Percentiles rank a stretch among this genome's conserved stretches.
Conservation (phyloP, 2,888 invertebrate genomes). For the Melanophora roralis region DNA sequence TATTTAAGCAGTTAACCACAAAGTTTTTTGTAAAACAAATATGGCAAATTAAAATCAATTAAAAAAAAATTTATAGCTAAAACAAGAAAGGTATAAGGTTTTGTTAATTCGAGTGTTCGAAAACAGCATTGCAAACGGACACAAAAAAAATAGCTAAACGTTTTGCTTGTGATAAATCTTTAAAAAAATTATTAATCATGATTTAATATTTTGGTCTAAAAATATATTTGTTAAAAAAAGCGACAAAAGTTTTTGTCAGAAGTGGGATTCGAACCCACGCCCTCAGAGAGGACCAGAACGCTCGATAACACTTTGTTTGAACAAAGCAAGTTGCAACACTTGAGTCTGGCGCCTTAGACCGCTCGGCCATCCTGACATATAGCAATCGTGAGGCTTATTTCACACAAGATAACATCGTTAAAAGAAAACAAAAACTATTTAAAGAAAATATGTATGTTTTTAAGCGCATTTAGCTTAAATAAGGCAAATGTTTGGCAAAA, state of each 20-base stretch:
- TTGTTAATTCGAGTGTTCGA: background rate
- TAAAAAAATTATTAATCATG: too few relatives aligned
- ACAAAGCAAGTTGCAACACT: constrained; percentile 66
- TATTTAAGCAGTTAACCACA: constrained; percentile 30
- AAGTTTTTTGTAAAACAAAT: constrained; percentile 12
- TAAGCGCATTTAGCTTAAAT: too few relatives aligned
- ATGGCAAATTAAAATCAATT: constrained; percentile 34
- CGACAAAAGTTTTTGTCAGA: constrained; percentile 71
- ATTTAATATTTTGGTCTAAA: background rate
- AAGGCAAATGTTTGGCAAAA: too few relatives aligned
- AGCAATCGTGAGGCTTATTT: background rate
- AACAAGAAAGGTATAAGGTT: background rate
- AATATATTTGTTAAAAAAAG: constrained; percentile 19
- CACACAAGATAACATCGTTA: background rate
- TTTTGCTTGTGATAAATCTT: too few relatives aligned
- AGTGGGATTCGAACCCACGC: constrained; percentile 70
- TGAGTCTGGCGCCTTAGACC: constrained; percentile 71
- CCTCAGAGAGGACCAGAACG: constrained; percentile 76
- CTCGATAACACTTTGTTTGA: constrained; percentile 62
- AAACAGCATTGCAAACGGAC: too few relatives aligned
- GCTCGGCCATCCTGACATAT: constrained; percentile 68
- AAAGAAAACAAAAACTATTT: background rate
- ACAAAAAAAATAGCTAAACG: too few relatives aligned
- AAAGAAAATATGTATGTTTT: background rate
- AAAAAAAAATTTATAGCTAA: background rate